These are phyloP conservation scores for Hyaena hyaena DNA, from an alignment of 2,113 vertebrate genomes.

Conservation along the genomic window DNA sequence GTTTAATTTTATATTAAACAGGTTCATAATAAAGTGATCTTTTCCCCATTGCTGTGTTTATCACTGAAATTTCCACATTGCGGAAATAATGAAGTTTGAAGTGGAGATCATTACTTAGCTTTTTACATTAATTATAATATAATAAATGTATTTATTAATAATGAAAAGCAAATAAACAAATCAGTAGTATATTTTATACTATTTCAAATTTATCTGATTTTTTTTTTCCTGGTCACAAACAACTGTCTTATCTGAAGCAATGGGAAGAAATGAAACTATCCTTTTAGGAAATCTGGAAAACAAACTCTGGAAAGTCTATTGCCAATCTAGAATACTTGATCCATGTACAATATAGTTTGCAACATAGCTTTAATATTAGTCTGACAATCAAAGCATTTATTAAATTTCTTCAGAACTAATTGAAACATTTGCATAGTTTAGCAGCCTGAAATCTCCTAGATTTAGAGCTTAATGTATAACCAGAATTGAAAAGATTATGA, in stretches of 20 bases:
- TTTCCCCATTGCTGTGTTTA: background rate
- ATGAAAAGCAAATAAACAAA: constrained; percentile 38
- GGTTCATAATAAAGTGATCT: constrained; percentile 11
- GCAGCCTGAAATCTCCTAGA: constrained; percentile 64
- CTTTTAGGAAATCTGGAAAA: constrained; percentile 51
- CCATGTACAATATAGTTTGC: constrained; percentile 49
- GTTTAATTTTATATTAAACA: constrained; percentile 4
- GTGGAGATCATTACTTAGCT: constrained; percentile 9
- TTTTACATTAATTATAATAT: constrained; percentile 31
- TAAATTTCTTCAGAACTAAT: constrained; percentile 68
- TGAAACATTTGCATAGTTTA: constrained; percentile 68
- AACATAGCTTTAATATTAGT: constrained; percentile 55
- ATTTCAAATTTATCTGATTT: constrained; percentile 45
- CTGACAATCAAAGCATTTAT: constrained; percentile 63
- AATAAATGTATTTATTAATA: constrained; percentile 11
- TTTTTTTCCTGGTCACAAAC: constrained; percentile 19
- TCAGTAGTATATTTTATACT: background rate
- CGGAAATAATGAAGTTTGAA: background rate
- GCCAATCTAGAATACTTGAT: constrained; percentile 41
- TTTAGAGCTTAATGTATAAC: constrained; percentile 68
- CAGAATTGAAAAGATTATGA: constrained; percentile 72
- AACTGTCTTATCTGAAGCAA: constrained; percentile 25
- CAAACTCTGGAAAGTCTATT: constrained; percentile 23
- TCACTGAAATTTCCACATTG: background rate
- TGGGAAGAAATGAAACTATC: constrained; percentile 43